Evolutionary conservation across 2,797 vertebrate genomes (phyloP).

Genomic region (Mormyrus hasselquistii): DNA sequence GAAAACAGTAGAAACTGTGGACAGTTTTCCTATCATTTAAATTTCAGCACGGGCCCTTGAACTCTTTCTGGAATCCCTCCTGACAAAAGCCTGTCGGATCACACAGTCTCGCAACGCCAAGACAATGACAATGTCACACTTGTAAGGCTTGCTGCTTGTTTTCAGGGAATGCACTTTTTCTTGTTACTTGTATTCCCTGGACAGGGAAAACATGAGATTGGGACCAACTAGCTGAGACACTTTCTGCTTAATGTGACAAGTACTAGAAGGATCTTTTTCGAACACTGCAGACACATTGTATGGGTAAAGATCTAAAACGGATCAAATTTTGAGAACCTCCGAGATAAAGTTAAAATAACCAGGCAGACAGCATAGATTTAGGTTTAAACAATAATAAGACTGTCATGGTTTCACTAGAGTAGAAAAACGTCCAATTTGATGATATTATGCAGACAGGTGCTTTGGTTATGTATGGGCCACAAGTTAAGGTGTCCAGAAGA

Average conservation of each 20-base stretch:
- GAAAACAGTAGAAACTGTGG: neutral
- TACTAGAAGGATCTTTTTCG: neutral
- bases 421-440: neutral
- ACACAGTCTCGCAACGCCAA: slow-evolving; percentile 91
- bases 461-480: neutral
- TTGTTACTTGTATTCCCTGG: neutral
- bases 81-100: slow-evolving; percentile 88
- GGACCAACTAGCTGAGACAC: neutral
- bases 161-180: neutral
- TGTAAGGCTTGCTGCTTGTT: slow-evolving; percentile 61
- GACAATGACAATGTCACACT: slow-evolving; percentile 91
- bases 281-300: neutral
- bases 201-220: neutral
- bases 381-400: neutral
- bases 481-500: neutral
- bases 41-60: slow-evolving; percentile 80
- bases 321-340: neutral
- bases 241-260: neutral
- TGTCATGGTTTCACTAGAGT: neutral
- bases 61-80: slow-evolving; percentile 86
- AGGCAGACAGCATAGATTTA: neutral
- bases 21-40: neutral
- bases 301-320: neutral
- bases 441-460: neutral
- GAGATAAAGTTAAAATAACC: neutral